Evolutionary conservation across 1,140 invertebrate genomes (phyloP).

Genomic region (Prorops nasuta): DNA sequence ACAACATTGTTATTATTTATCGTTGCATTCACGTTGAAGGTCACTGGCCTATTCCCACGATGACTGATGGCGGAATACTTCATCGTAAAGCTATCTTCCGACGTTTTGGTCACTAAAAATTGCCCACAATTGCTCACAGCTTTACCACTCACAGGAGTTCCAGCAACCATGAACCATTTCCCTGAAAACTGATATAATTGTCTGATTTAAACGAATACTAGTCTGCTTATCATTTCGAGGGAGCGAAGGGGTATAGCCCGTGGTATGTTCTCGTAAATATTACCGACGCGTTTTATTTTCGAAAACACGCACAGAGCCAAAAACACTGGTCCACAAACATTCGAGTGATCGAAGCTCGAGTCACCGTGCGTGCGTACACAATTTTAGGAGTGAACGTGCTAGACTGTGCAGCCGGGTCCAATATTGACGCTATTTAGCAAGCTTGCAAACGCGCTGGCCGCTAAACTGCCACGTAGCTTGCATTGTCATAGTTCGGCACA

Average conservation of each 20-base stretch:
- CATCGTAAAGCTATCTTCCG: constrained; percentile 4
- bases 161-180: no score
- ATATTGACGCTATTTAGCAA: constrained; percentile 14
- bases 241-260: no score
- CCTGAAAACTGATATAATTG: no score
- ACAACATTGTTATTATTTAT: constrained; percentile 3
- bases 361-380: constrained; percentile 10
- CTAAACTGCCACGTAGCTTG: constrained; percentile 9
- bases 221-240: no score
- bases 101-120: neutral
- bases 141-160: no score
- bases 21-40: constrained; percentile 9
- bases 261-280: no score
- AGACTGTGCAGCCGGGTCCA: constrained; percentile 14
- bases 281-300: no score
- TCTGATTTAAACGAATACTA: no score
- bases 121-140: no score
- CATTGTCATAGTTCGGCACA: constrained; percentile 4
- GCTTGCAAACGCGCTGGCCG: constrained; percentile 9
- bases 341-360: no score
- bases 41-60: neutral
- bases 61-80: constrained; percentile 14
- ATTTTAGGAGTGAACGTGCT: constrained; percentile 5
- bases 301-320: no score
- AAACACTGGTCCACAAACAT: no score